Conservation (phyloP, 2,113 vertebrate species). For the Mohoua ochrocephala region DNA sequence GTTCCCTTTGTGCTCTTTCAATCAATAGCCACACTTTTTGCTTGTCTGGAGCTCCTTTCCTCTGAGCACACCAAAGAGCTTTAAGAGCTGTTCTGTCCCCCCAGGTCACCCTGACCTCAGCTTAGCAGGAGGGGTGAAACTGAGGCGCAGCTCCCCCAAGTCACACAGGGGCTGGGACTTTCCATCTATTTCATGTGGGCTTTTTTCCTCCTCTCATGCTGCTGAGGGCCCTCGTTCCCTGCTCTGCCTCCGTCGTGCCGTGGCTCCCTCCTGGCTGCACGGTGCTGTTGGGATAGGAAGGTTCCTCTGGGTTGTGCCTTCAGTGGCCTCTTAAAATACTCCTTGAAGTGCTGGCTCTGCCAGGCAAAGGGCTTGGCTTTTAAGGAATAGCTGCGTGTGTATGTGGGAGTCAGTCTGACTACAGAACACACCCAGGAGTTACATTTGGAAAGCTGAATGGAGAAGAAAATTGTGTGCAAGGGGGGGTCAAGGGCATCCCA, state of each 20-base stretch:
- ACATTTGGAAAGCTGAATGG: not conserved
- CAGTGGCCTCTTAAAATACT: not conserved
- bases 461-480: not conserved
- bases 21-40: not conserved
- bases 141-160: not conserved
- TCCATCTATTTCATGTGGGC: not conserved
- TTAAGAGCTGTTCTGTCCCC: not conserved
- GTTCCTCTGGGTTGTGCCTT: not conserved
- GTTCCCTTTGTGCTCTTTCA: not conserved
- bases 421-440: not conserved
- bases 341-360: not conserved
- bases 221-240: not conserved
- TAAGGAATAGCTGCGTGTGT: not conserved
- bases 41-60: not conserved
- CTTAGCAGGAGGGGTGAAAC: not conserved
- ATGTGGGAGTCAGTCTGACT: not conserved
- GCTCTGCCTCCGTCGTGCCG: not conserved
- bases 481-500: not conserved
- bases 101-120: not conserved
- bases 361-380: not conserved
- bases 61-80: not conserved
- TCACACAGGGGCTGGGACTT: not conserved
- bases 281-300: not conserved
- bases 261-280: not conserved
- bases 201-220: not conserved